These are phyloP conservation scores for Mastomys coucha DNA, from an alignment of 2,113 vertebrate genomes.

Conservation along the genomic window DNA sequence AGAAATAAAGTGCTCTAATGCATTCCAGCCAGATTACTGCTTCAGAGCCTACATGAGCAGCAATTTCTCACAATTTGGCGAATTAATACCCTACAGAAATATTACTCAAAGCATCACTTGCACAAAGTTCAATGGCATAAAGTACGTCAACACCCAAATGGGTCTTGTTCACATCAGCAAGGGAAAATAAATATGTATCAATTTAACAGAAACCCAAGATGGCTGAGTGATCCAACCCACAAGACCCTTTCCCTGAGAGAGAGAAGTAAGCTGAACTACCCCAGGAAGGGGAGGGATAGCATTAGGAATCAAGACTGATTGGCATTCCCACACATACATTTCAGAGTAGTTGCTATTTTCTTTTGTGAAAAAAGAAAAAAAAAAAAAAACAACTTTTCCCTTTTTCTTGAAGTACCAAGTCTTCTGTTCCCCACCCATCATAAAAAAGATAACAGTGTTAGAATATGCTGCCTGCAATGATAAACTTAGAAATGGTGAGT, in stretches of 20 bases:
- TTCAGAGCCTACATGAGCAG: constrained; percentile 19
- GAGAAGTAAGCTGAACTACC: not conserved
- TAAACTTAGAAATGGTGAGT: not conserved
- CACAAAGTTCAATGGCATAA: constrained; percentile 48
- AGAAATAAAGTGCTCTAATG: constrained; percentile 58
- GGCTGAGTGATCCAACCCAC: not conserved
- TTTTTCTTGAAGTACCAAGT: not conserved
- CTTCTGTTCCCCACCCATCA: not conserved
- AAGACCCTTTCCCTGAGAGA: not conserved
- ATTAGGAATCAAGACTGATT: not conserved
- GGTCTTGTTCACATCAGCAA: constrained; percentile 7
- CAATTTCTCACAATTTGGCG: constrained; percentile 35
- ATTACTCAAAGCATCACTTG: constrained; percentile 11
- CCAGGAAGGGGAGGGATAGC: not conserved
- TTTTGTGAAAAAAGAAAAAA: not conserved
- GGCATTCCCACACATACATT: not conserved
- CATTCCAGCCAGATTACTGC: constrained; percentile 8
- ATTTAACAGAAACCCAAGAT: not conserved
- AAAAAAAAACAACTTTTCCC: not conserved
- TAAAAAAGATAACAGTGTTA: not conserved
- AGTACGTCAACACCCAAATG: constrained; percentile 27
- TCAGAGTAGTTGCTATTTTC: not conserved
- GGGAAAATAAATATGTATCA: constrained; percentile 34
- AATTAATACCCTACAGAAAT: constrained; percentile 58
- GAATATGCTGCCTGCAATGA: not conserved